Evolutionary conservation across 2,888 invertebrate genomes (phyloP), one percentile per base, ranked within the genome.

Genomic region (Arctia plantaginis): DNA sequence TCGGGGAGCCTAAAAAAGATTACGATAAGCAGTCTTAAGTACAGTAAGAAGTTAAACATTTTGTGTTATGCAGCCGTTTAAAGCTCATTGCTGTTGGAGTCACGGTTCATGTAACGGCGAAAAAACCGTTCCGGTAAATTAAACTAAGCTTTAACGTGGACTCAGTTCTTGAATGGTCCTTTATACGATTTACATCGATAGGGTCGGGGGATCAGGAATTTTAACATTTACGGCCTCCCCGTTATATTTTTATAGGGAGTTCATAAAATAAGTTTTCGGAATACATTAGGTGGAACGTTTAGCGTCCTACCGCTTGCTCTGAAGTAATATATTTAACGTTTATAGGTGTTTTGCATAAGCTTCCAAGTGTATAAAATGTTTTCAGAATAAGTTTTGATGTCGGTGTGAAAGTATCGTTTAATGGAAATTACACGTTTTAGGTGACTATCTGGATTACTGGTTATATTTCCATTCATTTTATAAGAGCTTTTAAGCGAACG

Each of bases 171-270:
- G 81, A 82, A 83, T 85, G 82, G 86, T 85, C 83, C 84, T 86
- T 87, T 88, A 90, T 89, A 89, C 88, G 87, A 83, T 86, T 90
- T 87, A 90, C 90, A 93, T 93, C 91, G 91, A 93, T 93, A 91
- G 73, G 73, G 78, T 88, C 74, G 85, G 85, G 59, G 89, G 88
- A 86, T 88, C 82, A 81, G 76, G 79, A 92, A 92, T 90, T 94
- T 93, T 89, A 91, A 91, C 92, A 91, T 93, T 94, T 93, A 94
- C 90, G 91, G 89, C 82, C 84, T 77, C 81, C 82, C 90, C 89
- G 91, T 94, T 92, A 93, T 92, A 92, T 93, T 95, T 95, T 95
- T 94, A 94, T 93, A 91, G 93, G 90, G 89, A 90, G 89, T 90
- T 90, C 92, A 92, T 94, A 93, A 94, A 94, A 93, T 92, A 93